Base-by-base conservation (phyloP, 2,797 vertebrate genomes). In the Propithecus perrieri region DNA sequence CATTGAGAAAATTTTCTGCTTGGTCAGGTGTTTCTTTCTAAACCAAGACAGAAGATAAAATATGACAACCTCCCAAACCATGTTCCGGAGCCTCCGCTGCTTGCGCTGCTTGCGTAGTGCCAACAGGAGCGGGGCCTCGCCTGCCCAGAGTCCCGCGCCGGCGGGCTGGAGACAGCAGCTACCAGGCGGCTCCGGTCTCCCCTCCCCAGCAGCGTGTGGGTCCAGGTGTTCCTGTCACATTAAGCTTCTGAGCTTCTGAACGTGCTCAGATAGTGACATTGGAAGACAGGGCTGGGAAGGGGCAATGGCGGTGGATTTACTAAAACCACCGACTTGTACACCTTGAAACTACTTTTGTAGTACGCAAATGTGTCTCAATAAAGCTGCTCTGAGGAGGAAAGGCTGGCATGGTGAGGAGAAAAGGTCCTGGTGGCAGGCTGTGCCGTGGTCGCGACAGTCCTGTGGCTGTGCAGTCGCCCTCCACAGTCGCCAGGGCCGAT, bases 31-130 rank as follows among this genome's bases (percentile, higher is more conserved):
- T 61, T 95, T 81, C 59, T 67, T 85, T 76, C 71, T n/a, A 48
- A 93, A 95, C 91, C n/a, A 92, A 85, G 86, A 48, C 38, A 95
- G 81, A 95, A 87, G 83, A 78, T 83, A 61, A 83, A 93, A 71
- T 20, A 55, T 48, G 90, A 90, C 67, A 83, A 30, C 50, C 72
- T 81, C 63, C 35, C 78, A 79, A 78, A 72, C 53, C n/a, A 9
- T 6, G 76, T 61, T 53, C 83, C 50, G 30, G 61, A 67, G 86
- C 71, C 76, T 92, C 78, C 17, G n/a, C 43, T 43, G 43, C 81
- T 75, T 0, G 17, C 6, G 85, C 48, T 26, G 75, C 81, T 75
- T 0, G 17, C 2, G 1, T 59, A 43, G 69, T 10, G 9, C 69
- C 79, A 28, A 12, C 0, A 6, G 24, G 46, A 15, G 50, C 4